Base-by-base conservation (phyloP, 2,888 invertebrate genomes). In the Tenthredo amoena region DNA sequence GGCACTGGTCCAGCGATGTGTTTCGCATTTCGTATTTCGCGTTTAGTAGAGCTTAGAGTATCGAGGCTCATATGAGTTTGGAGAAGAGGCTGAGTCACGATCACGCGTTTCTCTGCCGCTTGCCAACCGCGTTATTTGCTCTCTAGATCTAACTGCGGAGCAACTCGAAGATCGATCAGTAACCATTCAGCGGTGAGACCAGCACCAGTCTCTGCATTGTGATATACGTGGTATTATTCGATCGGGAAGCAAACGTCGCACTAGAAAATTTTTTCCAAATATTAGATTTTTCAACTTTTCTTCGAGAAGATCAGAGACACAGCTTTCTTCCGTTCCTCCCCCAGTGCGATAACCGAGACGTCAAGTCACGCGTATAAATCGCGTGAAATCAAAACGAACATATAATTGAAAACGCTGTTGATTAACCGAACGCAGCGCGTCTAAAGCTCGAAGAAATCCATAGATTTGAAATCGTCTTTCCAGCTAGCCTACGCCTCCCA, bases 41-140 rank as follows among this genome's bases (percentile, higher is more conserved):
- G 74, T 74, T 47, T 55, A 40, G 21, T 77, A 55, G 50, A 12
- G 50, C 26, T 31, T 77, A 55, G 26, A 34, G n/a, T 34, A 62
- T 21, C 76, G 84, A 7, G 31, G 31, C 74, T 50, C 85, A 58
- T 72, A 65, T 72, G 72, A 79, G 86, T 89, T 88, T 85, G 88
- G 88, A 90, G 88, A 91, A 90, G 86, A 88, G 89, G 89, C 89
- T 91, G 91, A 91, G 89, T 91, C 91, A 91, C 86, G 87, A 86
- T 87, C 88, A 88, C 89, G 86, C 81, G 81, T 81, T 50, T 34
- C 81, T 81, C 62, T 37, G 81, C 40, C 21, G 62, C 21, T 62
- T 81, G 81, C 81, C 81, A 81, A 58, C 58, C 81, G 62, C 58
- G 81, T 40, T 58, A 77, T 55, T 55, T 62, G 37, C 37, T 58